Conservation (phyloP, 2,113 vertebrate genomes). For the Podiceps cristatus region DNA sequence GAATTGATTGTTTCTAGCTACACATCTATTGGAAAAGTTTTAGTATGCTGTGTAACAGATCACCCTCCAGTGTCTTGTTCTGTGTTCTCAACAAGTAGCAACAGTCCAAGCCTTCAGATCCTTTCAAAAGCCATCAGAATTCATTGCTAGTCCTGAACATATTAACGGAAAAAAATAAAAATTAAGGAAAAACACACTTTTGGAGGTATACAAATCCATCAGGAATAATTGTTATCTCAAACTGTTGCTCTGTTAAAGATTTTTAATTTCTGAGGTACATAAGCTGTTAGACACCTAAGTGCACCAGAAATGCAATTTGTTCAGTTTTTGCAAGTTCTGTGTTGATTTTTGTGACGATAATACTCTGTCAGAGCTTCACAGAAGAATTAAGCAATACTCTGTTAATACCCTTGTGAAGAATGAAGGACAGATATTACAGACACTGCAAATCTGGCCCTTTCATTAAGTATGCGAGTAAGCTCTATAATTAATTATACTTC, state of each 20-base stretch:
- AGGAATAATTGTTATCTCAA: background rate
- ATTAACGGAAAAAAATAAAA: background rate
- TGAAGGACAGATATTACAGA: background rate
- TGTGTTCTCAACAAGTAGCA: background rate
- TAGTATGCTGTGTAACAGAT: background rate
- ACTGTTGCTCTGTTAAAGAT: background rate
- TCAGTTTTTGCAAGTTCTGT: background rate
- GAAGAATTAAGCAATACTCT: background rate
- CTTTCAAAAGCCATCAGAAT: background rate
- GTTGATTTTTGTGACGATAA: background rate
- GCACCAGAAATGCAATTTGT: background rate
- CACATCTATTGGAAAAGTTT: background rate
- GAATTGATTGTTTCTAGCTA: background rate
- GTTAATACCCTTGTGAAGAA: background rate
- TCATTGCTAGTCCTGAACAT: background rate
- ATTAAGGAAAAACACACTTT: background rate
- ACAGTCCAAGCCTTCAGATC: background rate
- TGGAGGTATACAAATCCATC: background rate
- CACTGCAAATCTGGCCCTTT: background rate
- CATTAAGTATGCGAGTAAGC: background rate
- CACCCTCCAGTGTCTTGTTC: background rate
- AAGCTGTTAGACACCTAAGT: background rate
- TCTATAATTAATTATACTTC: background rate
- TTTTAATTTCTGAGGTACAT: background rate
- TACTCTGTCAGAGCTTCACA: background rate